These are phyloP conservation scores for Corythoichthys intestinalis DNA, from an alignment of 2,113 vertebrate species.

Conservation along the genomic window DNA sequence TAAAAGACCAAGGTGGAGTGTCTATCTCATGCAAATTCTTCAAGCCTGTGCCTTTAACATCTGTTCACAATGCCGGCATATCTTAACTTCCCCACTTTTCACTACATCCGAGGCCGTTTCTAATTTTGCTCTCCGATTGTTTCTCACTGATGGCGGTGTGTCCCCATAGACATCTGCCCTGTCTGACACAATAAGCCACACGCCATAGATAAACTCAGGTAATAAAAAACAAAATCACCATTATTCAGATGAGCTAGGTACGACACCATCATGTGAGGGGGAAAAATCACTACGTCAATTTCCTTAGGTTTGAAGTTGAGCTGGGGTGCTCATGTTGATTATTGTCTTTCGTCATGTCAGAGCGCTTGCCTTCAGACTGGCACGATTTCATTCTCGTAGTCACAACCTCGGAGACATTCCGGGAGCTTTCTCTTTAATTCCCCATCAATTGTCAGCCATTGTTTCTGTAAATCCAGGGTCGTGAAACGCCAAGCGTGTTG, in stretches of 20 bases:
- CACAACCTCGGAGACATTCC: conserved; percentile 18
- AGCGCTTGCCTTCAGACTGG: conserved; percentile 20
- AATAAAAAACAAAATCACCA: conserved; percentile 8
- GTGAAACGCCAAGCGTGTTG: conserved; percentile 64
- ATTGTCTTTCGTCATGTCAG: conserved; percentile 24
- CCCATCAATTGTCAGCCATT: conserved; percentile 61
- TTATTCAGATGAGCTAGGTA: conserved; percentile 29
- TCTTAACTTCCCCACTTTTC: neutral
- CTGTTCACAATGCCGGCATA: neutral
- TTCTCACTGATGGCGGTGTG: neutral
- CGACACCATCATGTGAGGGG: neutral
- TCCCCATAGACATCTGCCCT: neutral
- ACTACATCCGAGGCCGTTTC: neutral
- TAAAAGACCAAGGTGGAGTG: no score
- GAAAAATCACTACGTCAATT: conserved; percentile 1
- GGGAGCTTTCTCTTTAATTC: conserved; percentile 56
- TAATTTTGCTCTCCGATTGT: neutral
- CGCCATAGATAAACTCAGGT: conserved; percentile 11
- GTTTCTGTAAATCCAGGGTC: conserved; percentile 76
- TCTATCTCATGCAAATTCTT: no score
- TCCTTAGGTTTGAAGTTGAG: conserved; percentile 1
- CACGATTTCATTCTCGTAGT: conserved; percentile 25
- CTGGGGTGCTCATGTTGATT: conserved; percentile 12
- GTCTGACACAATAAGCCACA: neutral
- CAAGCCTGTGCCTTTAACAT: neutral